Evolutionary conservation across 1,140 invertebrate genomes (phyloP).

Genomic region (Orchesella cincta): DNA sequence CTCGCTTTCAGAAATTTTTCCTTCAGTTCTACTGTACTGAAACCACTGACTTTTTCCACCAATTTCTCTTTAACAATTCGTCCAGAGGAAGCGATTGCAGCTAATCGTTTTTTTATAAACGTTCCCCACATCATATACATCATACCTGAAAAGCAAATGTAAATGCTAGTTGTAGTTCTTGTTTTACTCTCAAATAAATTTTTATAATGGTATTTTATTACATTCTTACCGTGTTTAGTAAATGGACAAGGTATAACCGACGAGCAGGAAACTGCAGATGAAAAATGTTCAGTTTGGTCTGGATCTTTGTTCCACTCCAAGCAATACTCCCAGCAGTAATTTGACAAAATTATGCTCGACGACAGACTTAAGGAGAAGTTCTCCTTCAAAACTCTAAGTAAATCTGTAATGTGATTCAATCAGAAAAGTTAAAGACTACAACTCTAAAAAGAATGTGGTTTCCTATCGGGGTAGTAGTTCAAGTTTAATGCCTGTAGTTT

Average conservation of each 20-base stretch:
- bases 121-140: constrained; percentile 82
- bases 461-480: background rate
- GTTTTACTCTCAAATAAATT: background rate
- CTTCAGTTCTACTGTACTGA: constrained; percentile 79
- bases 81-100: constrained; percentile 67
- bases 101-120: constrained; percentile 44
- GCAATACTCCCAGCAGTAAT: constrained; percentile 88
- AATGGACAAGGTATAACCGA: constrained; percentile 64
- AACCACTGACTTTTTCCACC: constrained; percentile 80
- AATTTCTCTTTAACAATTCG: constrained; percentile 73
- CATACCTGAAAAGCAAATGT: constrained; percentile 60
- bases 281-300: constrained; percentile 65
- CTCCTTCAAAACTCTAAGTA: constrained; percentile 65
- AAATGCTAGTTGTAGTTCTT: too few relatives aligned
- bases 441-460: constrained; percentile 10
- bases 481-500: background rate
- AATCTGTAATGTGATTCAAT: too few relatives aligned
- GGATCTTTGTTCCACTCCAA: constrained; percentile 80
- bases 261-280: constrained; percentile 66
- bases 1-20: constrained; percentile 69
- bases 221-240: constrained; percentile 64
- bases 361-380: constrained; percentile 85
- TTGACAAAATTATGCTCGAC: constrained; percentile 73
- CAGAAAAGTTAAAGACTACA: constrained; percentile 18
- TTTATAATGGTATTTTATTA: background rate